These are phyloP conservation scores for Mantis religiosa DNA, from an alignment of 2,888 invertebrate genomes.

Conservation along the genomic window DNA sequence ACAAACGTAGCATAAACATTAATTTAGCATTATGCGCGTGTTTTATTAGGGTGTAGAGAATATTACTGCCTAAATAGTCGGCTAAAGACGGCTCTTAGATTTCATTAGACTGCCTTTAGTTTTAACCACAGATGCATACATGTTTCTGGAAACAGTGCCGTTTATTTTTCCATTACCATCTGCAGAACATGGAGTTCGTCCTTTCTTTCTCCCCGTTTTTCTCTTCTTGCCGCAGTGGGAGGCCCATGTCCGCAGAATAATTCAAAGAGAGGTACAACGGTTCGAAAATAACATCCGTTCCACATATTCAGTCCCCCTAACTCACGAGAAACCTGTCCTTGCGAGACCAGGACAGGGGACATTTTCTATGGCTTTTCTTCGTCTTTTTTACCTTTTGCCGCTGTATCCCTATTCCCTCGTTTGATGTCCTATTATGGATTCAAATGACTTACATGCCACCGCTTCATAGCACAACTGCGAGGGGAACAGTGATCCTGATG, in stretches of 20 bases:
- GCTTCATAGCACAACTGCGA: not conserved
- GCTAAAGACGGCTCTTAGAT: too few relatives aligned
- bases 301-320: not conserved
- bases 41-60: too few relatives aligned
- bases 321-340: not conserved
- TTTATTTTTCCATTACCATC: too few relatives aligned
- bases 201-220: not conserved
- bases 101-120: too few relatives aligned
- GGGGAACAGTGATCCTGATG: not conserved
- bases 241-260: not conserved
- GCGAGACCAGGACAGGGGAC: not conserved
- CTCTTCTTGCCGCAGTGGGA: not conserved
- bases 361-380: not conserved
- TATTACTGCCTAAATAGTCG: too few relatives aligned
- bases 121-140: too few relatives aligned
- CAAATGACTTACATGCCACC: slow-evolving; percentile 20
- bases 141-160: too few relatives aligned
- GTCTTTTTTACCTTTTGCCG: slow-evolving; percentile 17
- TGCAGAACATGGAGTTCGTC: too few relatives aligned
- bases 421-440: slow-evolving; percentile 26
- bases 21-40: too few relatives aligned
- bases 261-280: not conserved
- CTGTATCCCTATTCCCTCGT: slow-evolving; percentile 3
- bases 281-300: not conserved
- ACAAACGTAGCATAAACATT: too few relatives aligned